A percentile compares a stretch with the other conserved stretches of the same genome.
These are phyloP conservation scores for Shargacucullia verbasci DNA, from an alignment of 2,888 invertebrate species.

Conservation along the genomic window DNA sequence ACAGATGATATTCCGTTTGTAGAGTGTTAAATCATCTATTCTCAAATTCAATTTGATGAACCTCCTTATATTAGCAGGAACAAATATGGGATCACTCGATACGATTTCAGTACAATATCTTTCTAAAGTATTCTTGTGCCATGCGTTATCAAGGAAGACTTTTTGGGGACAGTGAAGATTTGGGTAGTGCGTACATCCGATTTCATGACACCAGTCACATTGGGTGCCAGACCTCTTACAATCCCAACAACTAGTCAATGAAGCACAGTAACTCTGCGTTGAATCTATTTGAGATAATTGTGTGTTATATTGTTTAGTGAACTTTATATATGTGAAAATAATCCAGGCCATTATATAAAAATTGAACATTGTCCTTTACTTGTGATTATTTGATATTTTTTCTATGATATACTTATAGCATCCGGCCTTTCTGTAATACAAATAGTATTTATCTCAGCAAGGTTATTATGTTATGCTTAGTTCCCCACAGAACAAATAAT, in stretches of 20 bases:
- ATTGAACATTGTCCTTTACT: constrained; percentile 10
- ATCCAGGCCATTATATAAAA: constrained; percentile 16
- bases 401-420: constrained; percentile 1
- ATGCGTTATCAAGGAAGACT: constrained; percentile 46
- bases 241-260: constrained; percentile 52
- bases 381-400: not conserved
- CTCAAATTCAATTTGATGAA: constrained; percentile 56
- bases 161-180: constrained; percentile 60
- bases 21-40: constrained; percentile 63
- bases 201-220: constrained; percentile 63
- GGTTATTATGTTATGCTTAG: not conserved
- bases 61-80: constrained; percentile 54
- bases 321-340: constrained; percentile 15
- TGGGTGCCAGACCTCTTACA: constrained; percentile 54
- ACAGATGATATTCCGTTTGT: constrained; percentile 56
- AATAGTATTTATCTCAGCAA: not conserved
- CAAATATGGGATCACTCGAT: constrained; percentile 55
- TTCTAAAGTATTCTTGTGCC: constrained; percentile 16
- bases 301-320: constrained; percentile 1
- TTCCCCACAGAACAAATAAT: not conserved
- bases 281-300: constrained; percentile 14
- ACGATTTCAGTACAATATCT: constrained; percentile 55
- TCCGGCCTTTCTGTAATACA: constrained; percentile 23
- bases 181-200: constrained; percentile 61
- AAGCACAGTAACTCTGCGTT: constrained; percentile 32